Conservation (phyloP, 2,888 invertebrate genomes). For the Megaustenia siamemsis region DNA sequence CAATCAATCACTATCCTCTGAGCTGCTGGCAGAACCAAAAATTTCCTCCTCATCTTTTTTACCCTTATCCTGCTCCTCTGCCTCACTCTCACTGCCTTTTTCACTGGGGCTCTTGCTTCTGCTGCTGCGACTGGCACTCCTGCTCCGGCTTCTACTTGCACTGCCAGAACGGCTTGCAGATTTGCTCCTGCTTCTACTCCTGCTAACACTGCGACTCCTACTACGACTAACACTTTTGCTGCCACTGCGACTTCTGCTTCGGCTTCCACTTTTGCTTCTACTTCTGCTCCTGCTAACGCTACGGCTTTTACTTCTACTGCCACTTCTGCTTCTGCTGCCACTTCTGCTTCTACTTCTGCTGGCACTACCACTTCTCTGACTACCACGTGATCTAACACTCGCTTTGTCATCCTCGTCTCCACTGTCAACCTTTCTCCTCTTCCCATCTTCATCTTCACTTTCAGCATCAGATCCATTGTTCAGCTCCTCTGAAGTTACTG, state of each 20-base stretch:
- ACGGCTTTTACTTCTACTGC: constrained; percentile 42
- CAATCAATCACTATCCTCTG: constrained; percentile 63
- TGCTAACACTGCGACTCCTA: constrained; percentile 56
- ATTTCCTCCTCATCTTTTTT: constrained; percentile 77
- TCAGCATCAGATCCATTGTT: constrained; percentile 25
- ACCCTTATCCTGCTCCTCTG: constrained; percentile 70
- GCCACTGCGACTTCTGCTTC: constrained; percentile 52
- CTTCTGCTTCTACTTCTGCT: constrained; percentile 31
- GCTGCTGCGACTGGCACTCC: constrained; percentile 60
- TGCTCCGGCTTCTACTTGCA: constrained; percentile 60
- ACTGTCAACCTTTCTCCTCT: constrained; percentile 57
- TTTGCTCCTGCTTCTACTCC: constrained; percentile 60
- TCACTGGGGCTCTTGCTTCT: constrained; percentile 62
- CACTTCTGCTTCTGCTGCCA: constrained; percentile 30
- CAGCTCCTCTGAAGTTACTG: constrained; percentile 39
- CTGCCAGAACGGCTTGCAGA: constrained; percentile 61
- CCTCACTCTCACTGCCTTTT: constrained; percentile 68
- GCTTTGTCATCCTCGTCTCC: constrained; percentile 53
- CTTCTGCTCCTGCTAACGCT: constrained; percentile 43
- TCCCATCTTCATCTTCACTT: constrained; percentile 27
- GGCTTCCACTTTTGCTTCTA: constrained; percentile 35
- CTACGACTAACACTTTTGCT: constrained; percentile 62
- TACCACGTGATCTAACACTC: constrained; percentile 61
- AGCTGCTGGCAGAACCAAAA: constrained; percentile 74
- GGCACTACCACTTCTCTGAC: constrained; percentile 51